Evolutionary conservation across 2,797 vertebrate species (phyloP), one percentile per base, ranked within the genome.

Genomic region (Alauda arvensis): DNA sequence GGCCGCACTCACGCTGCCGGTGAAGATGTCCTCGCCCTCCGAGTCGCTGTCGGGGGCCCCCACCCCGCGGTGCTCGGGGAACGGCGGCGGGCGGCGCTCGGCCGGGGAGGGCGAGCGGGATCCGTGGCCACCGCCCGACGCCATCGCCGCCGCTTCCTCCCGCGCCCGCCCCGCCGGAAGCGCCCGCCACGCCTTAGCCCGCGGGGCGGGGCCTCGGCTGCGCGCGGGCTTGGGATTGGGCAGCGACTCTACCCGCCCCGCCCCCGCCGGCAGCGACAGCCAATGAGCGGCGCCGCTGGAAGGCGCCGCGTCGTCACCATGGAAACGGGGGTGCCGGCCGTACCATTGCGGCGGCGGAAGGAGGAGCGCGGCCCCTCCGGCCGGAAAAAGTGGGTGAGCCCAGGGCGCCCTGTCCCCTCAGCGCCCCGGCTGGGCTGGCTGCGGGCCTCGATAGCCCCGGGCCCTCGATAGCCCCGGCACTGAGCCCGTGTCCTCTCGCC

Each of bases 21-120:
- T 97, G 87, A 97, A 97, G 67, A 97, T 97, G 82, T 97, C 97
- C 91, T 97, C 97, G 71, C 97, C 97, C 66, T 97, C 97, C 18
- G 95, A 93, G 92, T 97, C 97, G 82, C 96, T 97, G 95, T 97
- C 96, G 52, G 74, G 91, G 10, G 57, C 85, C n/a, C 95, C 96
- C 34, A 78, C 85, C 15, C 65, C 86, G 28, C 46, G 77, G 48
- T 94, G 92, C 46, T 93, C 96, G 25, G 96, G 96, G 63, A 97
- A 96, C 28, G 95, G 95, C 46, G 97, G 97, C 21, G 97, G 97
- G 12, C 93, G 77, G 70, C 96, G 94, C 40, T 93, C 96, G 20
- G 86, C 89, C 12, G 96, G 95, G n/a, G 96, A 95, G 10, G 95
- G 95, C 67, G 96, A 96, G 52, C 96, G 76, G 21, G 93, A 96